Conservation (phyloP, 2,888 invertebrate genomes). For the Drosophila neotestacea region DNA sequence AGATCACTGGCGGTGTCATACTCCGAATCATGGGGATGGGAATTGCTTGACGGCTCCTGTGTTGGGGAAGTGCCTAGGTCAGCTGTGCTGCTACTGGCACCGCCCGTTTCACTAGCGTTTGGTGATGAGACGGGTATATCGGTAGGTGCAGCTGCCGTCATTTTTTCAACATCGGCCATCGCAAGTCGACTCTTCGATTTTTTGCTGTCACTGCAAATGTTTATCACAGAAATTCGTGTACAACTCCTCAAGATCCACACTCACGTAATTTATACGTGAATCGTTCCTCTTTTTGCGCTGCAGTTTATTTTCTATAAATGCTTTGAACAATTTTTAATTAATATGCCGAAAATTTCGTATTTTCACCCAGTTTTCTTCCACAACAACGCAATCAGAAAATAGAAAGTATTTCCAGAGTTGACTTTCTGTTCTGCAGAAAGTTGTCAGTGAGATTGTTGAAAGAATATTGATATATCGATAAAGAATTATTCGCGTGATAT, state of each 20-base stretch:
- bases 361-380: conserved; percentile 69
- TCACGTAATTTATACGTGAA: conserved; percentile 27
- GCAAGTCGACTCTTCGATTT: conserved; percentile 59
- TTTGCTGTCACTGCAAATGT: conserved; percentile 42
- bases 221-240: conserved; percentile 42
- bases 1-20: conserved; percentile 85
- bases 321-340: conserved; percentile 9
- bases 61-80: conserved; percentile 83
- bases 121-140: conserved; percentile 72
- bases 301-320: conserved; percentile 7
- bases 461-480: too few relatives aligned
- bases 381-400: conserved; percentile 83
- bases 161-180: conserved; percentile 85
- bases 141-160: conserved; percentile 65
- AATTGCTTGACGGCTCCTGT: conserved; percentile 83
- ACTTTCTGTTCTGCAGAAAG: conserved; percentile 29
- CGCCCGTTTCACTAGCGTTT: conserved; percentile 56
- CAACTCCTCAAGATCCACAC: conserved; percentile 29
- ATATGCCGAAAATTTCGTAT: conserved; percentile 36
- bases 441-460: conserved; percentile 22
- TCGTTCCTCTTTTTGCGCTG: conserved; percentile 1
- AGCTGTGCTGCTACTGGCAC: conserved; percentile 42
- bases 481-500: too few relatives aligned
- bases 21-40: conserved; percentile 85
- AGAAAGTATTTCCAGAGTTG: conserved; percentile 78